Percentiles rank a stretch among this genome's conserved stretches.
Evolutionary conservation across 2,888 invertebrate species (phyloP).

Genomic region (Vesta saturnalis): DNA sequence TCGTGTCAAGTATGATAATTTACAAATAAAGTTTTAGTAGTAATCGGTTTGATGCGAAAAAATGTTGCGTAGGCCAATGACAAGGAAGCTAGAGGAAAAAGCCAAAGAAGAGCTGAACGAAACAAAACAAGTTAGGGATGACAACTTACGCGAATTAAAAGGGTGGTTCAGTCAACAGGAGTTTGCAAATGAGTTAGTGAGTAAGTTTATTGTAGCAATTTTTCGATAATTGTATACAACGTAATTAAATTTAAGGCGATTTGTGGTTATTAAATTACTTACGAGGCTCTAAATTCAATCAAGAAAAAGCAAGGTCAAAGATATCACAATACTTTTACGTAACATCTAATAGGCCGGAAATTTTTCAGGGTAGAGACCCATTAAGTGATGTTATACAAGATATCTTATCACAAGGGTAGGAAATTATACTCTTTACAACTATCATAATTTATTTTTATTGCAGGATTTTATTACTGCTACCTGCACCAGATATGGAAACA

Average conservation of each 20-base stretch:
- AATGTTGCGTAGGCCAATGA: background rate
- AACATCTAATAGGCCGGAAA: background rate
- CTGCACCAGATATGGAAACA: background rate
- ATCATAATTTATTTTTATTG: background rate
- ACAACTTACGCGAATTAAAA: background rate
- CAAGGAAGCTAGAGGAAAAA: background rate
- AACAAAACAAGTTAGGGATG: background rate
- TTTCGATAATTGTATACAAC: too few relatives aligned
- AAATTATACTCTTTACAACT: background rate
- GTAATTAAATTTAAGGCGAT: slow-evolving; percentile 15
- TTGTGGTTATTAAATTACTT: slow-evolving; percentile 15
- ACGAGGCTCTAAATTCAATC: slow-evolving; percentile 8
- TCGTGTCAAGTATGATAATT: too few relatives aligned
- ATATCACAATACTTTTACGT: background rate
- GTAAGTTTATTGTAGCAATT: too few relatives aligned
- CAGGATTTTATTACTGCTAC: slow-evolving; percentile 12
- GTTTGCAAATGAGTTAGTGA: too few relatives aligned
- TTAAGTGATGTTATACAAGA: background rate
- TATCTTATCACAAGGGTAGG: background rate
- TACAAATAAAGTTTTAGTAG: too few relatives aligned
- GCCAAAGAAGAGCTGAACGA: background rate
- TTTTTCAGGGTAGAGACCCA: slow-evolving; percentile 6
- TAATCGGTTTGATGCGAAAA: too few relatives aligned
- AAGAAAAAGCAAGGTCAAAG: background rate
- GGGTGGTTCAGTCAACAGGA: background rate